A percentile compares a stretch with the other conserved stretches of the same genome.
phyloP scores from a whole-genome alignment of 2,797 vertebrate species.

The Mus caroli region DNA sequence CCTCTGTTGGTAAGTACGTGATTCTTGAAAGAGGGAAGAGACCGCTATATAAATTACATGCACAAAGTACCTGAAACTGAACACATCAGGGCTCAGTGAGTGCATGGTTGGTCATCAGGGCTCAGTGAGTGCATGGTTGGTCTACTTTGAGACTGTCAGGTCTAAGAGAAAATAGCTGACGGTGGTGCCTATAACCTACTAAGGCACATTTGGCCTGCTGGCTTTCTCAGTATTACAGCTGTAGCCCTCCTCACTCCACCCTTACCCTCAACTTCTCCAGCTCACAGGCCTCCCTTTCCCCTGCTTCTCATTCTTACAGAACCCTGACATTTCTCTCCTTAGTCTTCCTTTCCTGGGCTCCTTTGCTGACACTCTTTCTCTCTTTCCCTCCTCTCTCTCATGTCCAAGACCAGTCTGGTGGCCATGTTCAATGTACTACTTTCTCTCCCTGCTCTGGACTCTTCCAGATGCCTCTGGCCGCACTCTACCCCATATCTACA shows the following conservation, averaged over 20 bases:
- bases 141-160: not conserved
- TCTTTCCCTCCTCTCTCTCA: not conserved
- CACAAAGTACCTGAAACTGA: not conserved
- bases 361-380: not conserved
- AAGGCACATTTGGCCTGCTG: not conserved
- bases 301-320: not conserved
- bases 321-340: not conserved
- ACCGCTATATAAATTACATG: fast-evolving
- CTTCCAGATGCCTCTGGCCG: not conserved
- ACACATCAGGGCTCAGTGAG: not conserved
- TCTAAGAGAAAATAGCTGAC: no score
- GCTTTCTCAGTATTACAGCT: not conserved
- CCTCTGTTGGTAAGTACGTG: not conserved
- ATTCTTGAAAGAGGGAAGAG: not conserved
- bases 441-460: not conserved
- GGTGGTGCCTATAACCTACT: not conserved
- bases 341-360: not conserved
- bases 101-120: not conserved
- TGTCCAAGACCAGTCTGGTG: not conserved
- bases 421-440: not conserved
- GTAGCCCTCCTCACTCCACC: not conserved
- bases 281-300: not conserved
- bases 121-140: not conserved
- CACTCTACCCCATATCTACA: not conserved
- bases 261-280: not conserved